Conservation (phyloP, 2,888 invertebrate species). For the Acheta domesticus region DNA sequence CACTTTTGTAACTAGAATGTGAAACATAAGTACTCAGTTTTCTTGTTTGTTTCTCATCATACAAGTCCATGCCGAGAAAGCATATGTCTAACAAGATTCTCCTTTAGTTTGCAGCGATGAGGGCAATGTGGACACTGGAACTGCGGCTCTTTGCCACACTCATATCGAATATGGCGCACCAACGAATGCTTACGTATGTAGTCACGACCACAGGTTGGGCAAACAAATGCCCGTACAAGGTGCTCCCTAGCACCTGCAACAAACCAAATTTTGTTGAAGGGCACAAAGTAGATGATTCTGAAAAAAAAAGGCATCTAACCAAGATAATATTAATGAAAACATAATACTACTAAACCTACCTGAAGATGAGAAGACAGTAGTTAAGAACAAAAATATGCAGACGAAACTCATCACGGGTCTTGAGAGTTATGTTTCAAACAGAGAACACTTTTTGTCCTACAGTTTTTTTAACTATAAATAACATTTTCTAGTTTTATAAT, state of each 20-base stretch:
- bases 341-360: too few relatives aligned
- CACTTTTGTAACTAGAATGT: too few relatives aligned
- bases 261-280: neutral
- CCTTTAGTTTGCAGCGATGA: slow-evolving; percentile 30
- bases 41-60: neutral
- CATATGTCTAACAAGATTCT: slow-evolving; percentile 32
- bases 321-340: neutral
- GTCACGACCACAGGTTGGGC: slow-evolving; percentile 30
- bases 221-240: slow-evolving; percentile 25
- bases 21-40: too few relatives aligned
- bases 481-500: too few relatives aligned
- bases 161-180: slow-evolving; percentile 33
- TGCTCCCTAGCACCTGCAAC: neutral
- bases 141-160: slow-evolving; percentile 40
- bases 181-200: slow-evolving; percentile 33
- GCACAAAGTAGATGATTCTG: neutral
- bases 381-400: too few relatives aligned
- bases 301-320: neutral
- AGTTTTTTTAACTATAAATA: too few relatives aligned
- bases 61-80: slow-evolving; percentile 22
- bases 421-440: too few relatives aligned
- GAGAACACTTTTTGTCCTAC: too few relatives aligned
- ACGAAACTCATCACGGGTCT: too few relatives aligned
- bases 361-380: too few relatives aligned
- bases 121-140: slow-evolving; percentile 38